phyloP scores from a whole-genome alignment of 1,140 invertebrate genomes.

The Colletes latitarsis region DNA sequence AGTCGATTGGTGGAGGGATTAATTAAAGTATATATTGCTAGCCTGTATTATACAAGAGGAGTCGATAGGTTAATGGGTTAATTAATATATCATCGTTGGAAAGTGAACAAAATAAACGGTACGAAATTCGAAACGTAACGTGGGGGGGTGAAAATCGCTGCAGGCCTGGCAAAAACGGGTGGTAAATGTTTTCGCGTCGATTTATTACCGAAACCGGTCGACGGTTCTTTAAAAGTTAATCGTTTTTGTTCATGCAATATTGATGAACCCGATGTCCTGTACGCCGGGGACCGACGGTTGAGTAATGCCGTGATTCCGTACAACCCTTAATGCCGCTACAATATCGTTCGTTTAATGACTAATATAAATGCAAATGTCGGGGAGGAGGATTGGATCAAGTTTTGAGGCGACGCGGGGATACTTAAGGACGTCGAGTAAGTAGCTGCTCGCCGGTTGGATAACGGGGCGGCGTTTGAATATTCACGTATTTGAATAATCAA shows the following conservation, averaged over 20 bases:
- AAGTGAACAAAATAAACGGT: too few species aligned
- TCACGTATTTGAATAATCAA: constrained; percentile 44
- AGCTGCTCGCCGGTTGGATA: neutral
- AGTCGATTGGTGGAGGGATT: too few species aligned
- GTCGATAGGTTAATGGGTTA: too few species aligned
- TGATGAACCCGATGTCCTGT: neutral
- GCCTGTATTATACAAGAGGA: too few species aligned
- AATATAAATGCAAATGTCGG: constrained; percentile 46
- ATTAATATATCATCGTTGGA: too few species aligned
- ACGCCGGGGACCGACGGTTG: neutral
- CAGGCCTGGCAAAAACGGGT: neutral
- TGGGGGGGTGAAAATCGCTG: neutral
- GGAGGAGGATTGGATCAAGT: neutral
- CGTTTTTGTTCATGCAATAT: constrained; percentile 26
- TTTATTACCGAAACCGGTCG: constrained; percentile 14
- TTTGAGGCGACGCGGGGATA: neutral
- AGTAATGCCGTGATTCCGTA: neutral
- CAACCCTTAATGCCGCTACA: constrained; percentile 12
- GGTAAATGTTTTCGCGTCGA: neutral
- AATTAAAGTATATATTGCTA: too few species aligned
- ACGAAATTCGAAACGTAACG: neutral
- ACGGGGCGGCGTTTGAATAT: constrained; percentile 29
- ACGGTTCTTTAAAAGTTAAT: constrained; percentile 4
- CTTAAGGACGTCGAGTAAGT: neutral
- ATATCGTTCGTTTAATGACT: constrained; percentile 37